Evolutionary conservation across 64 coral and sea anemone species (phyloP), one percentile per base, ranked within the genome.

Genomic region (Actinia tenebrosa): DNA sequence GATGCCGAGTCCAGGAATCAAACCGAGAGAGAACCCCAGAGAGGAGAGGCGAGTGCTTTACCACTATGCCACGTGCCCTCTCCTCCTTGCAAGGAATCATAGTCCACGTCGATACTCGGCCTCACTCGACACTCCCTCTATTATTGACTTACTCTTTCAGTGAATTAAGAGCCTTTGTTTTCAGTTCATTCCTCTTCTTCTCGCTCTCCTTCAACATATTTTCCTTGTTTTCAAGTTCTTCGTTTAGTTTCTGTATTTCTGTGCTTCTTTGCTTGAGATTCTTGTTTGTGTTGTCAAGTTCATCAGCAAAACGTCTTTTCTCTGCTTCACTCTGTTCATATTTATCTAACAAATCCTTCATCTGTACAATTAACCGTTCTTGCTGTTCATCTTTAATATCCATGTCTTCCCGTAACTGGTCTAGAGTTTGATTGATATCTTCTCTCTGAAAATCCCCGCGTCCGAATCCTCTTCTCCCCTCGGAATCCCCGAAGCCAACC

Each of bases 81-180:
- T 1, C 30, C 30, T 37, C 30, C 30, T 37, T 37, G 30, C 30
- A 37, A 37, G 30, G 30, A 1, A 37, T 37, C 30, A 37, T 37
- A 37, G 1, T 37, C 47, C 47, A 50, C 2, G 47, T 50, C 47
- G 47, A 50, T 58, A 11, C 56, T 58, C 56, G 56, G 56, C 5
- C 53, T 58, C 56, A 14, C 56, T 13, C 56, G 2, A 58, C 6
- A 6, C 15, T 2, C 1, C 56, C 56, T 16, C 2, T 58, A 11
- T 75, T 75, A 75, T 81, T 50, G 50, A 86, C 97, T 90, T 91
- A 99, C 97, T 99, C 97, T 95, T 95, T 99, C 8, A 99, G 85
- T 15, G 93, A 84, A 69, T 89, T 89, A 13, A 99, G 55, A 45
- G 97, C 97, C 84, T 95, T 92, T 27, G 89, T 85, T 75, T 92